Evolutionary conservation across 2,113 vertebrate species (phyloP).

Genomic region (Ranitomeya imitator): DNA sequence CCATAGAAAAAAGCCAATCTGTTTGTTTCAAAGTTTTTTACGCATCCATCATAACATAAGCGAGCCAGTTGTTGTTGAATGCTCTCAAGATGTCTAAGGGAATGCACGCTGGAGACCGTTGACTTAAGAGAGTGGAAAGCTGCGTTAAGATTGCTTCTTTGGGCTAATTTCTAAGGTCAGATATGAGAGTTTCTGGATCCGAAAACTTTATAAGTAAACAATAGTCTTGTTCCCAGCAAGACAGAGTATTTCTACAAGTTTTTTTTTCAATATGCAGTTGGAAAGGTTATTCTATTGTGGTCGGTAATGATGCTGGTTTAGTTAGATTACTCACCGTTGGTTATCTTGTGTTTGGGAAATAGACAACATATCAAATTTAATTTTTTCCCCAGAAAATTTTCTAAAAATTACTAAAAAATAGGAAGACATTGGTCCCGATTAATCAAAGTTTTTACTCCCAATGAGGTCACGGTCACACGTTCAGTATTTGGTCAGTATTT

Average conservation of each 20-base stretch:
- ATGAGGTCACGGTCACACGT: too few species aligned
- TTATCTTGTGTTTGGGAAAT: not conserved
- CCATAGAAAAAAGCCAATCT: constrained; percentile 39
- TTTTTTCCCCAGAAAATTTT: not conserved
- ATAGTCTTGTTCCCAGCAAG: constrained; percentile 7
- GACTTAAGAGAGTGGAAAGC: constrained; percentile 1
- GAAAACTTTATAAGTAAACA: not conserved
- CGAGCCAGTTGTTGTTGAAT: constrained; percentile 24
- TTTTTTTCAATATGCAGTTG: constrained; percentile 5
- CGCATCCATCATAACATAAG: constrained; percentile 24
- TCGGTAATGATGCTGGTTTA: not conserved
- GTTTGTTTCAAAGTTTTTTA: constrained; percentile 38
- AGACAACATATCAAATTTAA: too few species aligned
- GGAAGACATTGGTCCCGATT: too few species aligned
- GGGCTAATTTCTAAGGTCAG: constrained; percentile 8
- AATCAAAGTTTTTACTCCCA: too few species aligned
- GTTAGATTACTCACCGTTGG: not conserved
- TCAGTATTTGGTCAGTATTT: too few species aligned
- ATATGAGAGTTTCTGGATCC: not conserved
- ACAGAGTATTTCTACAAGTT: not conserved
- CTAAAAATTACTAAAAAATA: too few species aligned
- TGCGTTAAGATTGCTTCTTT: not conserved
- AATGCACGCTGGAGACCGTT: not conserved
- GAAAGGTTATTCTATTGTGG: not conserved
- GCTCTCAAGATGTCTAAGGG: not conserved